These are phyloP conservation scores for Passer montanus DNA, from an alignment of 2,113 vertebrate genomes.

Conservation along the genomic window DNA sequence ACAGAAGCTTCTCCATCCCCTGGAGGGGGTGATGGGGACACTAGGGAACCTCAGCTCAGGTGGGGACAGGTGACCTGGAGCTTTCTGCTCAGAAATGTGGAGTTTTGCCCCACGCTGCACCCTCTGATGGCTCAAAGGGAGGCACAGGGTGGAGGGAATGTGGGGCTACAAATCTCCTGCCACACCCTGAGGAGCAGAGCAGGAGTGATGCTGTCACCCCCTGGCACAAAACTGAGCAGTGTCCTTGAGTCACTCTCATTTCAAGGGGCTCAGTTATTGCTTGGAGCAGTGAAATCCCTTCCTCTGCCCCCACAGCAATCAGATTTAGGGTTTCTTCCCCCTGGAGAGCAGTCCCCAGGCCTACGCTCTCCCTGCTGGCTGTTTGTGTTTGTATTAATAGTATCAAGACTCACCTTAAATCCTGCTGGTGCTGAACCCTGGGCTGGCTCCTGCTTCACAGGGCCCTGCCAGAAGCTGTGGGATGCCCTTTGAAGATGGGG, in stretches of 20 bases:
- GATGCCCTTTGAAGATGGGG: constrained; percentile 50
- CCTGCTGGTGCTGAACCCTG: not conserved
- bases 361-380: not conserved
- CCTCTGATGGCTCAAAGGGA: not conserved
- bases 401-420: not conserved
- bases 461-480: constrained; percentile 51
- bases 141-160: not conserved
- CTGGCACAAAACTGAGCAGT: fast-evolving
- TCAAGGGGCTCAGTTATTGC: not conserved
- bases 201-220: not conserved
- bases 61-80: not conserved
- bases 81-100: not conserved
- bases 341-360: not conserved
- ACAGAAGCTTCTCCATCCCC: not conserved
- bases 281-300: not conserved
- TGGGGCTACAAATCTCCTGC: not conserved
- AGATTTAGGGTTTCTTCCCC: not conserved
- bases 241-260: fast-evolving
- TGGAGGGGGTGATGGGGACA: not conserved
- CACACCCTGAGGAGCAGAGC: not conserved
- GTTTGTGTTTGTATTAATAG: not conserved
- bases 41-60: not conserved
- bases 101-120: not conserved
- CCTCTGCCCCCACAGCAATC: not conserved
- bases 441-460: constrained; percentile 30